Base-by-base conservation (phyloP, 2,888 invertebrate genomes). In the Leptogaster cylindrica region DNA sequence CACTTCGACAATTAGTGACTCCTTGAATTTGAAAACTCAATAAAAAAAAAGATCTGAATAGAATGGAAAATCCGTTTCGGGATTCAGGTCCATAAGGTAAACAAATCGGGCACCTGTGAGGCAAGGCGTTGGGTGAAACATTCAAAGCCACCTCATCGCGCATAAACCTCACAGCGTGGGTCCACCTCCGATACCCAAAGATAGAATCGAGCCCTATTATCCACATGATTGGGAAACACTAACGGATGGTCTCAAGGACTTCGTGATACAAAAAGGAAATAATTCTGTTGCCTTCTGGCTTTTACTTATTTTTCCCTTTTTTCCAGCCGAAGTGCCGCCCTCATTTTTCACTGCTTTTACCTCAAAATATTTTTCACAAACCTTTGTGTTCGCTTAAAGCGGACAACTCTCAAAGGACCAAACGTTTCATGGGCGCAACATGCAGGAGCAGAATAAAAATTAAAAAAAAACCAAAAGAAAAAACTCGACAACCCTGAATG, bases 221-320 rank as follows among this genome's bases (percentile, higher is more conserved):
- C 66, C 69, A 65, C 39, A 67, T 69, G 67, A 69, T 69, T 69
- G 69, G 58, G 67, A 69, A 69, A 69, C 65, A 65, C 50, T 55
- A 67, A 48, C 63, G 64, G 33, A 39, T 41, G 27, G 31, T 50
- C 65, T 66, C 33, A 39, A 44, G 55, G 31, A 23, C 41, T n/a
- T 16, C 41, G 51, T 61, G 23, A 20, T 28, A 65, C 20, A 65
- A 41, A 65, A 66, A 58, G 65, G 39, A 41, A 65, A 65, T 63
- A 31, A 61, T 61, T 20, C 48, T 20, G 20, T 67, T 52, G 48
- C 61, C 52, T 66, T 50, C 51, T 55, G 51, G 33, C 50, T 64
- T 48, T 67, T 55, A 69, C 65, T 41, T n/a, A n/a, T n/a, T n/a
- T n/a, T n/a, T n/a, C n/a, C n/a, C n/a, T n/a, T 46, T 50, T 69